Percentiles rank a stretch among this genome's conserved stretches.
These are phyloP conservation scores for Pocillopora grandis DNA, from an alignment of 92 coral and sea anemone species.

Conservation along the genomic window DNA sequence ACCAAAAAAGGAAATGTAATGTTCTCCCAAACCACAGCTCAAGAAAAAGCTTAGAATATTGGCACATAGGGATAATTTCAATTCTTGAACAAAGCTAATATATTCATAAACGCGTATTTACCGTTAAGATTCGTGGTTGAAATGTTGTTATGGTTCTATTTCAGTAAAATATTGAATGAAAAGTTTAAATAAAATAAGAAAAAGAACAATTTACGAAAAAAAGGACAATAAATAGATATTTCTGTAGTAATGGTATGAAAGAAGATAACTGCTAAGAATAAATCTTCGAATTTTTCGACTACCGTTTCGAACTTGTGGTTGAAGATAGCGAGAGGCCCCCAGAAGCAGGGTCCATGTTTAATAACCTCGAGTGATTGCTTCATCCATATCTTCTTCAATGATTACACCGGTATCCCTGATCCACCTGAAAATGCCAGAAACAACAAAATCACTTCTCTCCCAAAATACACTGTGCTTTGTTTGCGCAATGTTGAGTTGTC, in stretches of 20 bases:
- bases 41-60: slow-evolving; percentile 1
- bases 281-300: neutral
- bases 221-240: neutral
- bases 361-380: slow-evolving; percentile 16
- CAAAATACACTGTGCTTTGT: neutral
- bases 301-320: slow-evolving; percentile 19
- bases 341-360: slow-evolving; percentile 25
- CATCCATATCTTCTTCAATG: slow-evolving; percentile 7
- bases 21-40: slow-evolving; percentile 12
- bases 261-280: neutral
- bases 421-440: slow-evolving; percentile 7
- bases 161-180: neutral
- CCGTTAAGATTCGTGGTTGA: slow-evolving; percentile 3
- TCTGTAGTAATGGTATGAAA: neutral
- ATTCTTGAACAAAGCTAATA: slow-evolving; percentile 1
- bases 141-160: neutral
- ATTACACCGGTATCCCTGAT: neutral
- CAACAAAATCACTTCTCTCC: neutral
- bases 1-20: slow-evolving; percentile 16
- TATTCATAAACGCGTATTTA: neutral
- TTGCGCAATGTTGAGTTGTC: neutral
- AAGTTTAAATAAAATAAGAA: neutral
- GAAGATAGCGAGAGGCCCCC: neutral
- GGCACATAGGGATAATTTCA: slow-evolving; percentile 15
- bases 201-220: neutral